Evolutionary conservation across 2,888 invertebrate genomes (phyloP).

Genomic region (Phlogophora meticulosa): DNA sequence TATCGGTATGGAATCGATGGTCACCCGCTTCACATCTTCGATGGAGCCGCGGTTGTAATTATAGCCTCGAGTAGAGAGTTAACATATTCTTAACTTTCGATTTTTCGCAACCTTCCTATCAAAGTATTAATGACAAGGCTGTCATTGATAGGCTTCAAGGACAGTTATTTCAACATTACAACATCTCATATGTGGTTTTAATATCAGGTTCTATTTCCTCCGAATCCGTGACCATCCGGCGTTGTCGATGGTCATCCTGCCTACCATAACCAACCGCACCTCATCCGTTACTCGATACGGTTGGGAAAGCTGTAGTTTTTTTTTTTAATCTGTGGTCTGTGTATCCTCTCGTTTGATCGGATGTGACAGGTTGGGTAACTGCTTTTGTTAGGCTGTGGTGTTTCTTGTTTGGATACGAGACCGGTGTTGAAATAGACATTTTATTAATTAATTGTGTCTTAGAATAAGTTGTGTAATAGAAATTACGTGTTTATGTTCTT

Average conservation of each 20-base stretch:
- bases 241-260: slow-evolving; percentile 56
- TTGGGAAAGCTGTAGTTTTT: slow-evolving; percentile 51
- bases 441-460: background rate
- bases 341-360: slow-evolving; percentile 40
- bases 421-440: background rate
- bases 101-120: background rate
- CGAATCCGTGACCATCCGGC: slow-evolving; percentile 51
- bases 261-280: slow-evolving; percentile 55
- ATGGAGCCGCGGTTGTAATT: no score
- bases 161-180: background rate
- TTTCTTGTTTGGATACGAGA: slow-evolving; percentile 1
- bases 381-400: background rate
- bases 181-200: slow-evolving; percentile 14
- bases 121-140: background rate
- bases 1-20: no score
- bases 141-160: no score
- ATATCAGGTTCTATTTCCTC: slow-evolving; percentile 58
- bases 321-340: slow-evolving; percentile 48
- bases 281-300: slow-evolving; percentile 59
- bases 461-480: background rate
- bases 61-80: background rate
- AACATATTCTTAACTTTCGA: background rate
- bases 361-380: slow-evolving; percentile 36
- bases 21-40: no score
- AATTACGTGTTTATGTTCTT: background rate